phyloP scores from a whole-genome alignment of 2,113 vertebrate species.

The Oceanodroma tethys region DNA sequence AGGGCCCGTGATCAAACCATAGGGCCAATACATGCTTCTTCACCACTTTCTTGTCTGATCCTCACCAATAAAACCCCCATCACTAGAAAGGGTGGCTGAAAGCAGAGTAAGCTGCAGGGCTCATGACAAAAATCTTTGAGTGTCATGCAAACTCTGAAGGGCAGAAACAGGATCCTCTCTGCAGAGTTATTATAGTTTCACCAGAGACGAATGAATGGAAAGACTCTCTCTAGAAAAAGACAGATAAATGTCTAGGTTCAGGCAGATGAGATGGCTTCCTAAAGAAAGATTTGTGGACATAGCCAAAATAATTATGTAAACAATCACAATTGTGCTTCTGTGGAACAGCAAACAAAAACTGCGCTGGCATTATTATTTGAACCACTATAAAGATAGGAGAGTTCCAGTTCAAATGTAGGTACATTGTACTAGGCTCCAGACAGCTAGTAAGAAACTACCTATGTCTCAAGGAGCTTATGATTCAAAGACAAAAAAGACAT shows the following conservation, averaged over 20 bases:
- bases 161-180: not conserved
- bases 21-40: not conserved
- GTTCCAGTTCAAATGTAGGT: not conserved
- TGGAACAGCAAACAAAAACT: not conserved
- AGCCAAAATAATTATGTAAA: not conserved
- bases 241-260: not conserved
- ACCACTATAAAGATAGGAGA: not conserved
- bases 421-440: not conserved
- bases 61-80: not conserved
- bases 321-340: not conserved
- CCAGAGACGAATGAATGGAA: not conserved
- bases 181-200: not conserved
- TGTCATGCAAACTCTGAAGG: not conserved
- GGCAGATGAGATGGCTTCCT: not conserved
- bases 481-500: not conserved
- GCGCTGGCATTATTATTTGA: not conserved
- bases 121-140: not conserved
- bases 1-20: not conserved
- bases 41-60: not conserved
- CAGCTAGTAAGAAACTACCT: not conserved
- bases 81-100: not conserved
- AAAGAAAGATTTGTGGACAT: not conserved
- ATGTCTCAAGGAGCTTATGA: not conserved
- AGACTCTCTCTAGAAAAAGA: not conserved
- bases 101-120: not conserved